Percentiles rank a stretch among this genome's conserved stretches.
These are phyloP conservation scores for Sceliomorpha sp. DNA, from an alignment of 2,888 invertebrate species.

Conservation along the genomic window DNA sequence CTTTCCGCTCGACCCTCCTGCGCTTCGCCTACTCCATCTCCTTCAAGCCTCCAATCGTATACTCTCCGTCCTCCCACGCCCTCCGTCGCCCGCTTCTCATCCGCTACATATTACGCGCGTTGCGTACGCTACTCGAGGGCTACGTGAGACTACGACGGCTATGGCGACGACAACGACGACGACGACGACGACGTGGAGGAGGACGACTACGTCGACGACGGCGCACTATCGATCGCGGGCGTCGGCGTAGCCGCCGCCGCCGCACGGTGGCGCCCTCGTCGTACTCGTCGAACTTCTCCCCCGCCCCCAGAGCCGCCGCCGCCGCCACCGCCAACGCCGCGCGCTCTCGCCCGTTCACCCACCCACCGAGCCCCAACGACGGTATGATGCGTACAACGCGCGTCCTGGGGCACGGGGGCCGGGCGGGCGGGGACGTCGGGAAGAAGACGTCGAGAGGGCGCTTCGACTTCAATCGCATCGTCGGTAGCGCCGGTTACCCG, in stretches of 20 bases:
- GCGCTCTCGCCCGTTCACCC: constrained; percentile 34
- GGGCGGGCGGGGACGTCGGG: constrained; percentile 59
- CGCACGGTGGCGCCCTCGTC: constrained; percentile 77
- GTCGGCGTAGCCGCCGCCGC: constrained; percentile 70
- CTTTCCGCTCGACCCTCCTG: constrained; percentile 48
- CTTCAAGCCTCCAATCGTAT: constrained; percentile 1
- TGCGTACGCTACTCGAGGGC: constrained; percentile 59
- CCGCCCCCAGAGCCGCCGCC: no score
- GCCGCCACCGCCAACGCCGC: constrained; percentile 7
- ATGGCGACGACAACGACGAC: constrained; percentile 38
- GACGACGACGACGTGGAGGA: constrained; percentile 32
- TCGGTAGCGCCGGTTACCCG: constrained; percentile 69
- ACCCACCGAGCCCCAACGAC: constrained; percentile 40
- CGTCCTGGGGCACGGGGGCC: constrained; percentile 40
- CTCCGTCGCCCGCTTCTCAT: constrained; percentile 17
- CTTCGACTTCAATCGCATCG: constrained; percentile 66
- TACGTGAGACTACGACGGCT: constrained; percentile 54
- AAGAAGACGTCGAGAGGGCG: constrained; percentile 57
- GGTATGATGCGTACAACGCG: constrained; percentile 46
- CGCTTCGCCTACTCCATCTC: constrained; percentile 39
- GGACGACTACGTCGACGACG: constrained; percentile 47
- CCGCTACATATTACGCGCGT: constrained; percentile 59
- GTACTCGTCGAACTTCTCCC: no score
- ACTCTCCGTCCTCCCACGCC: constrained; percentile 29
- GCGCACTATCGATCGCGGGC: constrained; percentile 77